These are phyloP conservation scores for Procapra przewalskii DNA, from an alignment of 2,113 vertebrate genomes.

Conservation along the genomic window DNA sequence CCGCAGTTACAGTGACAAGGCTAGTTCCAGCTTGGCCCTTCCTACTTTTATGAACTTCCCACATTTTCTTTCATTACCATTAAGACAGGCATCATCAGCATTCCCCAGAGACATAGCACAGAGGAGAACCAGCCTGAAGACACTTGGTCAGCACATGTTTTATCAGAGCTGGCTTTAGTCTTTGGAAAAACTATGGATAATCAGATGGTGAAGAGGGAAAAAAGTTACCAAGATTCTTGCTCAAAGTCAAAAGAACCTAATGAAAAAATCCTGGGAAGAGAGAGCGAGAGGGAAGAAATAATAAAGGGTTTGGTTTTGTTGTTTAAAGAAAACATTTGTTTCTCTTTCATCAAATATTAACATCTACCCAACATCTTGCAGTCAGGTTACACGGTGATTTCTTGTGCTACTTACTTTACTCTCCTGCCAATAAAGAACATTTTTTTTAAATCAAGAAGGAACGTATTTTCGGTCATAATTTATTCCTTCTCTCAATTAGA, in stretches of 20 bases:
- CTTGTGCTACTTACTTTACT: background rate
- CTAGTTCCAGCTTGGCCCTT: background rate
- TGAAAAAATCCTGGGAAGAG: background rate
- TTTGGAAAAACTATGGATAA: background rate
- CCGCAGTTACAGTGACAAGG: background rate
- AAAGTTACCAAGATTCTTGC: background rate
- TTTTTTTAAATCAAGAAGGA: slow-evolving; percentile 1
- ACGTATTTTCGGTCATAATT: background rate
- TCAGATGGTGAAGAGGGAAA: background rate
- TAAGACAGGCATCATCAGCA: background rate
- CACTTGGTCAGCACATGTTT: accelerated
- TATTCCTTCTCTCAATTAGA: background rate
- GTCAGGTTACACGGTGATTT: background rate
- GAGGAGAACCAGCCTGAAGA: background rate
- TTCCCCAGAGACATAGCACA: background rate
- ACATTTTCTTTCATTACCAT: background rate
- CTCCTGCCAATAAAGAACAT: background rate
- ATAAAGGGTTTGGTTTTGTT: background rate
- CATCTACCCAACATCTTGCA: background rate
- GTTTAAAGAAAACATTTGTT: background rate
- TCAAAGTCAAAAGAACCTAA: background rate
- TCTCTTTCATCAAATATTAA: background rate
- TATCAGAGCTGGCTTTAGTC: background rate
- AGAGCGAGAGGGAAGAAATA: background rate
- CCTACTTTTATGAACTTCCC: background rate